Evolutionary conservation across 2,888 invertebrate genomes (phyloP).

Genomic region (Scelioninae gen. 1): DNA sequence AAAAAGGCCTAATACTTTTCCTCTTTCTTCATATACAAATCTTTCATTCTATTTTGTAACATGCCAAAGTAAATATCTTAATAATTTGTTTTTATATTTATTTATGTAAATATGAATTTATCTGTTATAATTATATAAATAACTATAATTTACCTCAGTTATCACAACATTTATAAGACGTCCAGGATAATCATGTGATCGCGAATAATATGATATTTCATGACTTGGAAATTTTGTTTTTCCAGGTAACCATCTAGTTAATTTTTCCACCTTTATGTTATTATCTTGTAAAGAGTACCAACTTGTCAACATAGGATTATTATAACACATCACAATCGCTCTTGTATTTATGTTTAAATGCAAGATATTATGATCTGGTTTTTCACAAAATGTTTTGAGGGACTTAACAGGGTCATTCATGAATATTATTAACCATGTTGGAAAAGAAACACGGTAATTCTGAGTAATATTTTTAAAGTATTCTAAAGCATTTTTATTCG

Average conservation of each 20-base stretch:
- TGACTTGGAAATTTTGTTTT: slow-evolving; percentile 17
- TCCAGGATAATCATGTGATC: slow-evolving; percentile 5
- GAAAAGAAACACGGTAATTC: background rate
- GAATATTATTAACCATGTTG: slow-evolving; percentile 23
- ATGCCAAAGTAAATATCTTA: background rate
- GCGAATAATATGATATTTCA: slow-evolving; percentile 9
- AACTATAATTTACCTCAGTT: slow-evolving; percentile 16
- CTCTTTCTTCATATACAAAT: background rate
- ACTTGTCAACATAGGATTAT: slow-evolving; percentile 5
- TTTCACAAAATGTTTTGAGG: slow-evolving; percentile 1
- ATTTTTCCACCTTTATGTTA: slow-evolving; percentile 2
- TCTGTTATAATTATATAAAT: background rate
- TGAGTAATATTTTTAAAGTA: slow-evolving; percentile 6
- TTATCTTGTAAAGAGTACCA: slow-evolving; percentile 11
- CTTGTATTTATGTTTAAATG: slow-evolving; percentile 9
- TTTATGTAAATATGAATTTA: no score
- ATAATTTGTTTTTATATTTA: no score
- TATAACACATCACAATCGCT: slow-evolving; percentile 21
- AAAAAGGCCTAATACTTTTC: slow-evolving; percentile 1
- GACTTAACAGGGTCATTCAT: slow-evolving; percentile 9
- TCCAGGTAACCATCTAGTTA: slow-evolving; percentile 15
- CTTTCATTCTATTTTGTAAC: slow-evolving; percentile 18
- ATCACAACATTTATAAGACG: slow-evolving; percentile 1
- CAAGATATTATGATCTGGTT: slow-evolving; percentile 7
- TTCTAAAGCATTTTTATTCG: background rate